A percentile compares a stretch with the other conserved stretches of the same genome.
Evolutionary conservation across 2,113 vertebrate genomes (phyloP).

Genomic region (Hippocampus guttulatus): DNA sequence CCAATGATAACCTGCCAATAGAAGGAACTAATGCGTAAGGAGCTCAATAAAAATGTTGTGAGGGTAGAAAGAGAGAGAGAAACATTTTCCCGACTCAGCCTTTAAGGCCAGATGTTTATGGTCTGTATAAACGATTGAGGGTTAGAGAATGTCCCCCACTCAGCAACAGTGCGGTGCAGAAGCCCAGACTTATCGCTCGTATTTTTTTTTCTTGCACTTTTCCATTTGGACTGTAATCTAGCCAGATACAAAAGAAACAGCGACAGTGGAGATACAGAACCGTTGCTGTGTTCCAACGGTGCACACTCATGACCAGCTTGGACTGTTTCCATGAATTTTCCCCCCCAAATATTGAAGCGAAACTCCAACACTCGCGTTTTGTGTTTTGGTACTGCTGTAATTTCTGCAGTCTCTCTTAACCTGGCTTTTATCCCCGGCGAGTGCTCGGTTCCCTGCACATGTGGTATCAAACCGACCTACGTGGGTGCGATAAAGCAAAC

Average conservation of each 20-base stretch:
- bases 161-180: slow-evolving; percentile 47
- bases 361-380: neutral
- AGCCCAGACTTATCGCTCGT: slow-evolving; percentile 68
- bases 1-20: slow-evolving; percentile 74
- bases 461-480: slow-evolving; percentile 72
- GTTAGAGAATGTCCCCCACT: slow-evolving; percentile 70
- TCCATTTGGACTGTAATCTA: slow-evolving; percentile 60
- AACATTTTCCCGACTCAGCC: slow-evolving; percentile 66
- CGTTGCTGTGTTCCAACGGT: slow-evolving; percentile 55
- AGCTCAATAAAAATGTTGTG: slow-evolving; percentile 67
- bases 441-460: slow-evolving; percentile 62
- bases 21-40: slow-evolving; percentile 63
- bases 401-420: slow-evolving; percentile 23
- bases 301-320: slow-evolving; percentile 58
- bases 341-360: neutral
- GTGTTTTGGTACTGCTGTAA: slow-evolving; percentile 1
- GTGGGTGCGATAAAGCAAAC: slow-evolving; percentile 74
- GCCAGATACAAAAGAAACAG: slow-evolving; percentile 57
- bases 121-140: slow-evolving; percentile 76
- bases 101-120: slow-evolving; percentile 74
- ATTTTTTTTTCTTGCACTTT: slow-evolving; percentile 26
- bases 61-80: slow-evolving; percentile 40
- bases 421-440: slow-evolving; percentile 36
- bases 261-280: slow-evolving; percentile 69
- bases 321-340: slow-evolving; percentile 40